A percentile compares a stretch with the other conserved stretches of the same genome.
Evolutionary conservation across 2,888 invertebrate species (phyloP).

Genomic region (Epirrita christyi): DNA sequence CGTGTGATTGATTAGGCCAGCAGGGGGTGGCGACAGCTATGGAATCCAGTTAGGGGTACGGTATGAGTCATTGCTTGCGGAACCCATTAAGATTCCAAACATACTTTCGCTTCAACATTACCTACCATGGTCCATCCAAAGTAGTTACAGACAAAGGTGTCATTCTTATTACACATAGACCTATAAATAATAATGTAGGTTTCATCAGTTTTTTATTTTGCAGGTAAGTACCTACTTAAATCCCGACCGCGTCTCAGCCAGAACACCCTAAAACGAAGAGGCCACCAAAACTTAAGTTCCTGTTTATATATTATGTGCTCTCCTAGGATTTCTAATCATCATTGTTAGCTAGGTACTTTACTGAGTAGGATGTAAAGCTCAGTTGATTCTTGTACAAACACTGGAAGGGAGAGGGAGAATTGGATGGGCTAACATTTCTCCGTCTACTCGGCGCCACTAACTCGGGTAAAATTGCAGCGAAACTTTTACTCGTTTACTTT

Average conservation of each 20-base stretch:
- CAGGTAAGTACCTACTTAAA: constrained; percentile 5
- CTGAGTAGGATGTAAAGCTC: constrained; percentile 37
- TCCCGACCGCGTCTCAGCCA: too few species aligned
- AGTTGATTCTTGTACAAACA: constrained; percentile 52
- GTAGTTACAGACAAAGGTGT: too few species aligned
- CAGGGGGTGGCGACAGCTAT: constrained; percentile 43
- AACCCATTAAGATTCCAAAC: constrained; percentile 24
- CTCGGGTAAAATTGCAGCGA: constrained; percentile 30
- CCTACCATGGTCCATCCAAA: background rate
- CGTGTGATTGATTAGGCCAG: constrained; percentile 47
- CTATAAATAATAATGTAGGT: too few species aligned
- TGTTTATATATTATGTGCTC: background rate
- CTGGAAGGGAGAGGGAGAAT: constrained; percentile 51
- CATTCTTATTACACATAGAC: too few species aligned
- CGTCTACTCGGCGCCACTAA: constrained; percentile 56
- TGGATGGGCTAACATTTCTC: constrained; percentile 57
- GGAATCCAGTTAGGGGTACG: constrained; percentile 31
- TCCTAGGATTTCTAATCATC: constrained; percentile 2
- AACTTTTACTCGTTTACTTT: constrained; percentile 17
- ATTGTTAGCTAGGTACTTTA: constrained; percentile 22
- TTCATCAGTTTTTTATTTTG: too few species aligned
- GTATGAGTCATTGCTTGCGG: constrained; percentile 29
- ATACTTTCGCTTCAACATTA: background rate
- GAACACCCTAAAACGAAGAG: too few species aligned
- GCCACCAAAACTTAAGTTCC: background rate